A percentile compares a stretch with the other conserved stretches of the same genome.
phyloP scores from a whole-genome alignment of 2,797 vertebrate genomes.

The Cossypha dichroa region DNA sequence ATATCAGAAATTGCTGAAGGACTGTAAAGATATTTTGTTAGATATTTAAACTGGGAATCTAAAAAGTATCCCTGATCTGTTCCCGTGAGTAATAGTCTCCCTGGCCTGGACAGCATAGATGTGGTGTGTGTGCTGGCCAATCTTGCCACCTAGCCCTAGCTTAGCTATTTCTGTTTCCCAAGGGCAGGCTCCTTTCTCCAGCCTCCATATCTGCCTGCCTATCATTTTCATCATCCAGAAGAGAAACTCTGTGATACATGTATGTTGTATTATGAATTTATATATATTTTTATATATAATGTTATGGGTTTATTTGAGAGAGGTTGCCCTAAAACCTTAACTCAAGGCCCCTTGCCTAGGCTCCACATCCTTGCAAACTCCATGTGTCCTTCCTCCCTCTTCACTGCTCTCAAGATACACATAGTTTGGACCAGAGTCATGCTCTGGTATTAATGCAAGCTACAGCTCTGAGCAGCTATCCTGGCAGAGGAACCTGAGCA shows the following conservation, averaged over 20 bases:
- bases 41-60: not conserved
- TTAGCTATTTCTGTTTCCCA: not conserved
- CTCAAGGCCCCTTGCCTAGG: not conserved
- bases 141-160: not conserved
- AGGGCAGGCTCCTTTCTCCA: not conserved
- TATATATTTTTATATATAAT: not conserved
- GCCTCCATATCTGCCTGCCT: not conserved
- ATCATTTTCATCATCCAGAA: not conserved
- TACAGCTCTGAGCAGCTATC: not conserved
- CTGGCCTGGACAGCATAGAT: rapidly evolving
- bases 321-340: not conserved
- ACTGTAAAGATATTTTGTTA: not conserved
- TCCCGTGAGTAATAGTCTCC: not conserved
- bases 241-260: not conserved
- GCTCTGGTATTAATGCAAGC: not conserved
- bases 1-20: not conserved
- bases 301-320: not conserved
- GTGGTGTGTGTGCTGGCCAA: rapidly evolving
- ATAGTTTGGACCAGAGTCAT: rapidly evolving
- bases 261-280: not conserved
- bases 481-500: not conserved
- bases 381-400: not conserved
- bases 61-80: not conserved
- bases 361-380: not conserved
- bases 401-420: not conserved